Base-by-base conservation (phyloP, 2,888 invertebrate genomes). In the Aricia artaxerxes region DNA sequence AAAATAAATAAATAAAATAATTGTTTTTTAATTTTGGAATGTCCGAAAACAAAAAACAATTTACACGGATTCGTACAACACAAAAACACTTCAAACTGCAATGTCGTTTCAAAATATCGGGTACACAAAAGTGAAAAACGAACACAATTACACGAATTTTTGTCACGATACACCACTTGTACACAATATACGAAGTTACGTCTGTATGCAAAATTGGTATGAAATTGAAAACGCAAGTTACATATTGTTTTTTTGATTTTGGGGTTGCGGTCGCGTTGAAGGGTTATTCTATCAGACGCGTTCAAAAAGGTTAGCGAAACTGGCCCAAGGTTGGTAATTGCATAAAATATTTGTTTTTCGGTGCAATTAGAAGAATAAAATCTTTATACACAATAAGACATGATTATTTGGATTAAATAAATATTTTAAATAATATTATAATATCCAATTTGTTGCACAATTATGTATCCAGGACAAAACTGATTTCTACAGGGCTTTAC, bases 181-280 rank as follows among this genome's bases (percentile, higher is more conserved):
- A 85, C n/a, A 61, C 61, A 24, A 88, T 91, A 92, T 92, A 87
- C 86, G 83, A 84, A 83, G 86, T 90, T 93, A 93, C 92, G 93
- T 93, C 90, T 89, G 86, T 93, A 94, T 93, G 94, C 92, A 94
- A 94, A 94, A 93, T 94, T 94, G 94, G 92, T 90, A 88, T 89
- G 92, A 91, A 94, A 94, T 94, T 94, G 94, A 94, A 94, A 94
- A 92, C 93, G 94, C 94, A 94, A 94, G 92, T 92, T 93, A 92
- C 93, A 93, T 94, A 94, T 94, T 94, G 94, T 92, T 91, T 93
- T 92, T 93, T 91, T 90, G 88, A 87, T 88, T 88, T 85, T 84
- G 83, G 82, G 84, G 76, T 76, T 83, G 83, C 82, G 82, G 82
- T 83, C 81, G 83, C 84, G 84, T 85, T 86, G 83, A 75, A 40